A percentile compares a stretch with the other conserved stretches of the same genome.
Evolutionary conservation across 2,113 vertebrate species (phyloP).

Genomic region (Crotalus viridis): DNA sequence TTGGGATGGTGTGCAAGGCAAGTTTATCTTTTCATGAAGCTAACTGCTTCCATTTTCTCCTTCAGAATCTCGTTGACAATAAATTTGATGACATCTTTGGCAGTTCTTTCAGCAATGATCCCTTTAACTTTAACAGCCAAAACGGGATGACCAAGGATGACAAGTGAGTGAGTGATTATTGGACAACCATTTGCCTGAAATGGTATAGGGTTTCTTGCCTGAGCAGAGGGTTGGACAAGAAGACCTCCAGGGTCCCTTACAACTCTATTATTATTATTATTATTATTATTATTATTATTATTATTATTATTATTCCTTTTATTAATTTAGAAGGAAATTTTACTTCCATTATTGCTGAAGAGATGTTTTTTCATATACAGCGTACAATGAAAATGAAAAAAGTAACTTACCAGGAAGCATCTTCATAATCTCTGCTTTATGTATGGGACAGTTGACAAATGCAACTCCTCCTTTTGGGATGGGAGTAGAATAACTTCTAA

Average conservation of each 20-base stretch:
- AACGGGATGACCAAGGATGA: conserved; percentile 92
- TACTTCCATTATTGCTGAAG: background rate
- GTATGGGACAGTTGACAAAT: background rate
- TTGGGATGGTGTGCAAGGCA: background rate
- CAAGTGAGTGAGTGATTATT: conserved; percentile 76
- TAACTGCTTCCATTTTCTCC: background rate
- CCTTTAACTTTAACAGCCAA: conserved; percentile 96
- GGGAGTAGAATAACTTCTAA: background rate
- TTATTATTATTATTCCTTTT: background rate
- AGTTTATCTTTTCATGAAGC: background rate
- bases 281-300: background rate
- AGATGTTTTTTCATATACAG: background rate
- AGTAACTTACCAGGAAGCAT: background rate
- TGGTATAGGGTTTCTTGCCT: too few species aligned
- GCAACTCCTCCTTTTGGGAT: background rate
- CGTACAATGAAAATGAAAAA: background rate
- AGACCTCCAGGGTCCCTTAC: too few species aligned
- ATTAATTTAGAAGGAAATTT: background rate
- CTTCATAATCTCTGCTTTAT: background rate
- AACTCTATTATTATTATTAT: too few species aligned
- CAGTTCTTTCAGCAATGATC: conserved; percentile 82
- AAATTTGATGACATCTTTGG: conserved; percentile 95
- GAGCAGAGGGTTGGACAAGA: too few species aligned
- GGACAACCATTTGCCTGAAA: too few species aligned
- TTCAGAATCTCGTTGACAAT: conserved; percentile 82